Base-by-base conservation (phyloP, 2,888 invertebrate genomes). In the Lymantria dispar region DNA sequence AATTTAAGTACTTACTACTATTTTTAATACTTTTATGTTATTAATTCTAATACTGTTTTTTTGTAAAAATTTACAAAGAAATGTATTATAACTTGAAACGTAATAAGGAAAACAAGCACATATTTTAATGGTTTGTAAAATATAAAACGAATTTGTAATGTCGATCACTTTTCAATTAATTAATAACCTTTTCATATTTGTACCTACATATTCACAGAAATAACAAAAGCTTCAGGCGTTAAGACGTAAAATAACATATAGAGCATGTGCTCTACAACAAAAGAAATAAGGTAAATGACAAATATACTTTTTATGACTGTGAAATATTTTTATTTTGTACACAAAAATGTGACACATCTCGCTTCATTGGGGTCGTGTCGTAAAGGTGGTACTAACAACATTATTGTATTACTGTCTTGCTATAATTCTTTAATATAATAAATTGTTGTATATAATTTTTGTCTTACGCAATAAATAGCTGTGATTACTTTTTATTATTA, bases 311-410 rank as follows among this genome's bases (percentile, higher is more conserved):
- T 64, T 62, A 67, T 38, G 68, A 67, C 66, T 45, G 0, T 67
- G 68, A 67, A 62, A 60, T 67, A 67, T 67, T 67, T 60, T 67
- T 71, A 72, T 76, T 74, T 74, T 62, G 70, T 66, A 69, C 52
- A 69, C 61, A 70, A 76, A 74, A 74, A 75, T 74, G 70, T 57
- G 60, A 57, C 62, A 61, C 74, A 72, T 74, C 72, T 59, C 49
- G 59, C 61, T 65, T 64, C 67, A 67, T 67, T 67, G 68, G 56
- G 56, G 55, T 59, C 40, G 58, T 45, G 50, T 58, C 46, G 52
- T 57, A 57, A 66, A 60, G 62, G 62, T 62, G 51, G 52, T 31
- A 53, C 48, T 53, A 48, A 54, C 53, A 54, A 54, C 50, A 47
- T 60, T 64, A 49, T 59, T 66, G 57, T 52, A 64, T 56, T 62